Evolutionary conservation across 1,140 invertebrate species (phyloP), one percentile per base, ranked within the genome.

Genomic region (Potamilus streckersoni): DNA sequence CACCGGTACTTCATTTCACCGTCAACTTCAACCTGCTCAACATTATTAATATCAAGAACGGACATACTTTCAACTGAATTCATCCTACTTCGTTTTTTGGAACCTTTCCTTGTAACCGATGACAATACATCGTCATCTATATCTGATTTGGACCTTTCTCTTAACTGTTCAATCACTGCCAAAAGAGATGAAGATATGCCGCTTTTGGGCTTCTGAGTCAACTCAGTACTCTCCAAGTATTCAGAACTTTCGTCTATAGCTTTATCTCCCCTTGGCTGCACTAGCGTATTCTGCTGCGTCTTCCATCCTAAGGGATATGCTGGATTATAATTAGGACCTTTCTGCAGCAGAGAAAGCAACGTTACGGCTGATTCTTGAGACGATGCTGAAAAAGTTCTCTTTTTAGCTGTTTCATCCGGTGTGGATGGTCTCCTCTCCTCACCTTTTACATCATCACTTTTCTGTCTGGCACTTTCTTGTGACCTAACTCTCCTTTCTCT

Each of bases 161-260:
- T 79, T 1, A 90, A 76, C 68, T 90, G 88, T 73, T 90, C 89
- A 75, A 90, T 90, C 23, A 89, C 89, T 20, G 88, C 87, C 57
- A 90, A 79, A 17, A 90, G 76, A 20, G 89, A 89, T n/a, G 86
- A 87, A 60, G 88, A 88, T 62, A 90, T 90, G 5, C 88, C 76
- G 60, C 77, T 68, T 79, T 82, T 82, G 67, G 79, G 70, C 72
- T 80, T 80, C 8, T 49, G 38, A 49, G 38, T 49, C 11, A 11
- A 49, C 38, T 49, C 38, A 49, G 38, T 6, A 49, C 6, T 49
- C 38, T 49, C 38, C 38, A 11, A 8, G 38, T 49, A 49, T 49
- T 49, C 38, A 49, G 38, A 49, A 49, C 11, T 49, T 49, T 49
- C 38, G 38, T 49, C 38, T 6, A 49, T 1, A 49, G 38, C 6